Conservation (phyloP, 2,888 invertebrate species). For the Dasypogon diadema region DNA sequence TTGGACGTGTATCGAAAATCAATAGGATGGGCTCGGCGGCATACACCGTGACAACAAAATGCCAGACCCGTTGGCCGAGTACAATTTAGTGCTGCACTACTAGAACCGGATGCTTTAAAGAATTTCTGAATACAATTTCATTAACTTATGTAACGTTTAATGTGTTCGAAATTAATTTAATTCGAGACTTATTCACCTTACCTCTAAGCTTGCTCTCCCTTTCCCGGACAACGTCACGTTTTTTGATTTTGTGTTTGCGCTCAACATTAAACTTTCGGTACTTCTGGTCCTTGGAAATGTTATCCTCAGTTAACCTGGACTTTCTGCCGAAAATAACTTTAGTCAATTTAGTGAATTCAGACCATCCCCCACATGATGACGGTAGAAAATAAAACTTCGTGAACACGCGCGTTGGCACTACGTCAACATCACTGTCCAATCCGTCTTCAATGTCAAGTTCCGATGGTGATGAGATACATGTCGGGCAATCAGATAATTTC, state of each 20-base stretch:
- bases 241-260: slow-evolving; percentile 58
- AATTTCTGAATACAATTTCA: neutral
- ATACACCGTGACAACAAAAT: neutral
- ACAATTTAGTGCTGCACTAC: neutral
- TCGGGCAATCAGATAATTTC: slow-evolving; percentile 58
- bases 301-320: neutral
- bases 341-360: slow-evolving; percentile 50
- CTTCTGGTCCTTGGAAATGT: slow-evolving; percentile 7
- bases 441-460: slow-evolving; percentile 46
- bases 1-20: neutral
- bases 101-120: neutral
- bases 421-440: neutral
- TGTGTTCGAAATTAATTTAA: neutral
- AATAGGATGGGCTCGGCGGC: slow-evolving; percentile 1
- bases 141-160: neutral
- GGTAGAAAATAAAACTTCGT: slow-evolving; percentile 48
- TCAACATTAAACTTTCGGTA: slow-evolving; percentile 57
- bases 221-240: slow-evolving; percentile 57
- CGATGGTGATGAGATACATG: slow-evolving; percentile 57
- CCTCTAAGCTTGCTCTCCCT: slow-evolving; percentile 18
- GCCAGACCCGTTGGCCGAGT: neutral
- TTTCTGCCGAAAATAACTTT: slow-evolving; percentile 51
- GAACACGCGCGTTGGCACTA: slow-evolving; percentile 28
- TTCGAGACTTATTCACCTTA: slow-evolving; percentile 38
- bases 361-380: slow-evolving; percentile 33